These are phyloP conservation scores for Epizoanthus rinbou DNA, from an alignment of 92 coral and sea anemone species.

Conservation along the genomic window DNA sequence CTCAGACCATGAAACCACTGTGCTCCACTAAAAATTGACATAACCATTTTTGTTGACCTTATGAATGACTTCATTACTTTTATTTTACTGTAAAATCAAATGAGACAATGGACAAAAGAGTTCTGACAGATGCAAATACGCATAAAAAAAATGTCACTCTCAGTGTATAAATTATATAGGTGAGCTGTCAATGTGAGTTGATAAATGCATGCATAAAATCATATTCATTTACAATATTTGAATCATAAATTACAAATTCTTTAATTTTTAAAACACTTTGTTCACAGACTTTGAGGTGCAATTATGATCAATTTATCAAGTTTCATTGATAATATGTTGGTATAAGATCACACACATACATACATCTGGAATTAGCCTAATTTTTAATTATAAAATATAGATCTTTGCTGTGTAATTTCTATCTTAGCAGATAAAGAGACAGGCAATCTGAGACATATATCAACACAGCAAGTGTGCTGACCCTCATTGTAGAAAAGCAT, in stretches of 20 bases:
- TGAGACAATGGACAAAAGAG: background rate
- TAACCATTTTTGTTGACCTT: constrained; percentile 13
- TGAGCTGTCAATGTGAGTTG: too few relatives aligned
- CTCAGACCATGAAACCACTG: background rate
- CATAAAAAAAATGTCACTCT: background rate
- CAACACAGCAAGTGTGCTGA: constrained; percentile 14
- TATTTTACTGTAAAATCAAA: constrained; percentile 1
- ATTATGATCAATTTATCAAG: background rate
- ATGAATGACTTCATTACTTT: background rate
- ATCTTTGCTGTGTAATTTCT: constrained; percentile 1
- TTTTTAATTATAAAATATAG: background rate
- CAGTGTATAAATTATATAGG: background rate
- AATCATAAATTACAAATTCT: background rate
- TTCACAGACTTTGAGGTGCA: background rate
- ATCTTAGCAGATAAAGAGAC: constrained; percentile 15
- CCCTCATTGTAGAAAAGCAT: background rate
- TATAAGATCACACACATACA: background rate
- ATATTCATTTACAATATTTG: background rate
- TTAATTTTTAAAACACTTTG: background rate
- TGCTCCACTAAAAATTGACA: background rate
- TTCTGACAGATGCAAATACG: constrained; percentile 2
- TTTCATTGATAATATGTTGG: too few relatives aligned
- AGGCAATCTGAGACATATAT: constrained; percentile 22
- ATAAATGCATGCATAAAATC: background rate
- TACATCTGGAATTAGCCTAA: background rate